Conservation (phyloP, 64 coral and sea anemone genomes). For the Stichodactyla helianthus region DNA sequence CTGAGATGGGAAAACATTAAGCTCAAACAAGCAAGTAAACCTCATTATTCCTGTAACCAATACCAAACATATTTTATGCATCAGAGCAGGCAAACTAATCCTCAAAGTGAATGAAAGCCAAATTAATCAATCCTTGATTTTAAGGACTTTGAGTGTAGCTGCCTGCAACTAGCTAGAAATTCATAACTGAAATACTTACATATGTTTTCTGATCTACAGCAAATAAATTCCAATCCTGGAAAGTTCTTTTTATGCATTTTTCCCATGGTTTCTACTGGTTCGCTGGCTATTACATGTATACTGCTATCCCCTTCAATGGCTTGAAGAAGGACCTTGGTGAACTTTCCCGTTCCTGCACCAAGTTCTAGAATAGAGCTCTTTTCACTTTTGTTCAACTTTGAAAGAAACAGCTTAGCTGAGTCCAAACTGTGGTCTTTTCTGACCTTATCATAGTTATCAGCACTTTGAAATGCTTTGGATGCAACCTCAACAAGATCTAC, state of each 20-base stretch:
- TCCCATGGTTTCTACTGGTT: slow-evolving; percentile 43
- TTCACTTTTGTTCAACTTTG: slow-evolving; percentile 4
- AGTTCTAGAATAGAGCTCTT: slow-evolving; percentile 33
- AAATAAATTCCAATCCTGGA: slow-evolving; percentile 33
- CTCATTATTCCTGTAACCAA: too few relatives aligned
- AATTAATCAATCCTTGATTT: too few relatives aligned
- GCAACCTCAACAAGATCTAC: slow-evolving; percentile 3
- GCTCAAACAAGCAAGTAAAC: too few relatives aligned
- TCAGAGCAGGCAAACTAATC: too few relatives aligned
- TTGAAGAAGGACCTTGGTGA: slow-evolving; percentile 37
- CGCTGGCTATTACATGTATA: slow-evolving; percentile 27
- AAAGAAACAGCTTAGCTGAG: not conserved
- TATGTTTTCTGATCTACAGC: slow-evolving; percentile 32
- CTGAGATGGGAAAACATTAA: too few relatives aligned
- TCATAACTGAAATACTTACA: not conserved
- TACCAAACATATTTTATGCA: too few relatives aligned
- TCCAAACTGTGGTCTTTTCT: not conserved
- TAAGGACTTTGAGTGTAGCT: too few relatives aligned
- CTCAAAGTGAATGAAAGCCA: too few relatives aligned
- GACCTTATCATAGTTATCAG: not conserved
- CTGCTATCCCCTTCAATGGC: not conserved
- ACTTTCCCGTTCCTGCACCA: slow-evolving; percentile 46
- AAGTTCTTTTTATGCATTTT: slow-evolving; percentile 16
- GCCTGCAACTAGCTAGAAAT: too few relatives aligned
- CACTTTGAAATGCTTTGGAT: slow-evolving; percentile 11